Conservation (phyloP, 2,113 vertebrate species). For the Sakesphorus luctuosus region DNA sequence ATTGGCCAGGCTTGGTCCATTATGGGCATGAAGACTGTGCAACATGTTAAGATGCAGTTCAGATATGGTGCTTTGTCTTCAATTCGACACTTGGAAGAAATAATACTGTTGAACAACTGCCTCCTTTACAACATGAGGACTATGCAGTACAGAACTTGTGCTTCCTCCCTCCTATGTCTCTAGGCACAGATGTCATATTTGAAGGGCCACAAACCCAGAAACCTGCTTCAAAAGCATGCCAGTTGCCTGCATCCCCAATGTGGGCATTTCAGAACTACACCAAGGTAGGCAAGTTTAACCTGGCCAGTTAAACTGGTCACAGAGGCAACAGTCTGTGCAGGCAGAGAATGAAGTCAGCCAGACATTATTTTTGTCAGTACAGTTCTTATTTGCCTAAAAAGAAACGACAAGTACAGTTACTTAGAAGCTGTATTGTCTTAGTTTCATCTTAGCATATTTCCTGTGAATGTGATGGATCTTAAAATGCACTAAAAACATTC, state of each 20-base stretch:
- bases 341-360: not conserved
- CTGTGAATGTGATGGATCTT: not conserved
- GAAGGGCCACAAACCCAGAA: not conserved
- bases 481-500: not conserved
- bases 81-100: not conserved
- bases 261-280: not conserved
- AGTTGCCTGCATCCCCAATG: not conserved
- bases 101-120: not conserved
- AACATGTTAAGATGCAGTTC: not conserved
- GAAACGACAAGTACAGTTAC: not conserved
- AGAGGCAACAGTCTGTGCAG: not conserved
- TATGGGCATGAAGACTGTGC: not conserved
- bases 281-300: not conserved
- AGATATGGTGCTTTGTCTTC: not conserved
- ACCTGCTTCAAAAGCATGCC: not conserved
- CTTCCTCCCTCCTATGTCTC: not conserved
- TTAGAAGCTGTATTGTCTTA: not conserved
- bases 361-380: not conserved
- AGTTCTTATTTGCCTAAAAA: not conserved
- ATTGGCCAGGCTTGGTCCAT: not conserved
- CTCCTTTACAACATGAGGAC: not conserved
- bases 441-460: not conserved
- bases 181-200: not conserved
- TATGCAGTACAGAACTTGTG: not conserved
- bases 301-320: not conserved